Percentiles rank a stretch among this genome's conserved stretches.
Evolutionary conservation across 2,797 vertebrate species (phyloP).

Genomic region (Sarcoramphus papa): DNA sequence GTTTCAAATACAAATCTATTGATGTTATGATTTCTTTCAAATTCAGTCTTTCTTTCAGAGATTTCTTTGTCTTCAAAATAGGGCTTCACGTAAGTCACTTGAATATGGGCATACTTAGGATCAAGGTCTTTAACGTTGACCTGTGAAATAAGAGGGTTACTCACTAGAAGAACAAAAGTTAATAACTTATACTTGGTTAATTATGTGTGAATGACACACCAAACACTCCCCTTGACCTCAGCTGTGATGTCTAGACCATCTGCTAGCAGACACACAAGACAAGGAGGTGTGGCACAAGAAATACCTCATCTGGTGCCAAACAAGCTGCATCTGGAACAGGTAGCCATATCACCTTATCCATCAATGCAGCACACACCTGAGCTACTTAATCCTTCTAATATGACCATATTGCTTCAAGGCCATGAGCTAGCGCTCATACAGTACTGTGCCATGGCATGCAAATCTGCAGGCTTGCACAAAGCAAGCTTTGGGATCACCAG

Average conservation of each 20-base stretch:
- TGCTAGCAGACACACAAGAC: background rate
- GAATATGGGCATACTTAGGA: conserved; percentile 89
- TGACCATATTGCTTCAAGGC: background rate
- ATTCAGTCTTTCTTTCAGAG: conserved; percentile 88
- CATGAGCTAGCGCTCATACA: fast-evolving
- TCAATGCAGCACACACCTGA: background rate
- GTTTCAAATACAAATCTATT: conserved; percentile 94
- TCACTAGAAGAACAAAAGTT: background rate
- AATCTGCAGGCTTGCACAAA: background rate
- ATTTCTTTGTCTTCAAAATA: conserved; percentile 94
- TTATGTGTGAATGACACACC: background rate
- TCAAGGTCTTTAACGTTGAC: conserved; percentile 92
- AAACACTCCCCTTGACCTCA: background rate
- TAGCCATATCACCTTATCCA: background rate
- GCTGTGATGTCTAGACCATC: background rate
- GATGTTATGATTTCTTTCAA: conserved; percentile 95
- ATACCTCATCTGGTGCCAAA: background rate
- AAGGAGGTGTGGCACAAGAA: background rate
- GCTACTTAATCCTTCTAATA: background rate
- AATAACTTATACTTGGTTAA: background rate
- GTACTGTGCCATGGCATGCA: background rate
- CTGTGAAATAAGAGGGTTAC: conserved; percentile 61
- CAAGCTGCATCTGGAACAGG: background rate
- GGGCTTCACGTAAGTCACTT: conserved; percentile 94
- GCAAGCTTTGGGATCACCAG: background rate